These are phyloP conservation scores for Austrofundulus limnaeus DNA, from an alignment of 2,113 vertebrate species.

Conservation along the genomic window DNA sequence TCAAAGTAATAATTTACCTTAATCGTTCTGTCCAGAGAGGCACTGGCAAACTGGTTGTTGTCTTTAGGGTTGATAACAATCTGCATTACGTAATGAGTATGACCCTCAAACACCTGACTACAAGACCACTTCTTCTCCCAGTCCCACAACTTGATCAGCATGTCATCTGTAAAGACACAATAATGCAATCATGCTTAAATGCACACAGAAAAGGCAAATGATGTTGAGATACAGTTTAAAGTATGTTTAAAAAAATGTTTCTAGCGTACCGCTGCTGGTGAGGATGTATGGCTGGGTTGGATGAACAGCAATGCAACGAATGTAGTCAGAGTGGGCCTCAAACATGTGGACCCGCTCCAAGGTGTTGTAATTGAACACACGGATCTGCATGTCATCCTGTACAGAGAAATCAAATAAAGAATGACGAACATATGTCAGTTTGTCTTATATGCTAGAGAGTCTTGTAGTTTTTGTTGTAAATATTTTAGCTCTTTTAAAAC, in stretches of 20 bases:
- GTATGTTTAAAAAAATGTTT: background rate
- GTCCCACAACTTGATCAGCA: slow-evolving; percentile 99
- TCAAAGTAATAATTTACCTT: slow-evolving; percentile 80
- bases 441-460: no score
- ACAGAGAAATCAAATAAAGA: background rate
- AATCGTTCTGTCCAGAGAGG: slow-evolving; percentile 95
- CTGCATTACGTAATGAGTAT: slow-evolving; percentile 99
- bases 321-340: slow-evolving; percentile 97
- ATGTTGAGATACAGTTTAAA: background rate
- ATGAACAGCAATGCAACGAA: slow-evolving; percentile 97
- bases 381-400: slow-evolving; percentile 99
- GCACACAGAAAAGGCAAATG: slow-evolving; percentile 16
- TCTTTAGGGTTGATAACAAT: slow-evolving; percentile 99
- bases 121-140: slow-evolving; percentile 99
- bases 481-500: background rate
- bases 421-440: no score
- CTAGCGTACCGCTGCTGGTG: slow-evolving; percentile 91
- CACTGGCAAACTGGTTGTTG: slow-evolving; percentile 99
- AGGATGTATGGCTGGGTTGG: slow-evolving; percentile 98
- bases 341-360: slow-evolving; percentile 98
- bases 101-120: slow-evolving; percentile 98
- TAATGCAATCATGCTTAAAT: slow-evolving; percentile 25
- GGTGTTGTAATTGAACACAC: slow-evolving; percentile 98
- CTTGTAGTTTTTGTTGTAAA: background rate
- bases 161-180: slow-evolving; percentile 86